Base-by-base conservation (phyloP, 2,113 vertebrate genomes). In the Hippocampus zosterae region DNA sequence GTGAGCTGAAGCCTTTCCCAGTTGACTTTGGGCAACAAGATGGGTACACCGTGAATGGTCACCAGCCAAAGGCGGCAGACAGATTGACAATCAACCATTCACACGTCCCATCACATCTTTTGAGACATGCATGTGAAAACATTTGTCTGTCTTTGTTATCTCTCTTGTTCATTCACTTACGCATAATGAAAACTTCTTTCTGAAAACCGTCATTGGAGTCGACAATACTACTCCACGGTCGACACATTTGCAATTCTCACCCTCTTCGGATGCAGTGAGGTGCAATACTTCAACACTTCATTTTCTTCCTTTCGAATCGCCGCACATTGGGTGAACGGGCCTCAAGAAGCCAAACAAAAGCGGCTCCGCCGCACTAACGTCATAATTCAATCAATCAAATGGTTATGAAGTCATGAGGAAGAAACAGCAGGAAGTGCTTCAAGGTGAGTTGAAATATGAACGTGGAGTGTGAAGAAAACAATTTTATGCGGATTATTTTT, bases 311-410 rank as follows among this genome's bases (percentile, higher is more conserved):
- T 73, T 53, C 6, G 69, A 80, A 16, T 72, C 68, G 7, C 63
- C 46, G 23, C 57, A 40, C 68, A 59, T 61, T 62, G 65, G 69
- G 68, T 76, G 61, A 71, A 76, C 70, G 70, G 53, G 71, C 70
- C 73, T 71, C 55, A 69, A 68, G 64, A 33, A 60, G 61, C 67
- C 71, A 50, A 71, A 81, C 33, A 37, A 66, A 46, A 40, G 65
- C 52, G 44, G 74, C 73, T 74, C 52, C 16, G 46, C 29, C 40
- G 65, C 75, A 80, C 65, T 53, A 61, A 65, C 59, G 66, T 77
- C 79, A 84, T 76, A 72, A 69, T 85, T 84, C 84, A 86, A 77
- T 84, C 46, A 76, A 78, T 84, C 70, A 82, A 67, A 66, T 74
- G 76, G 60, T 72, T 77, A 76, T 71, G 48, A 48, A 65, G 63